Conservation (phyloP, 2,888 invertebrate species). For the Brenthis ino region DNA sequence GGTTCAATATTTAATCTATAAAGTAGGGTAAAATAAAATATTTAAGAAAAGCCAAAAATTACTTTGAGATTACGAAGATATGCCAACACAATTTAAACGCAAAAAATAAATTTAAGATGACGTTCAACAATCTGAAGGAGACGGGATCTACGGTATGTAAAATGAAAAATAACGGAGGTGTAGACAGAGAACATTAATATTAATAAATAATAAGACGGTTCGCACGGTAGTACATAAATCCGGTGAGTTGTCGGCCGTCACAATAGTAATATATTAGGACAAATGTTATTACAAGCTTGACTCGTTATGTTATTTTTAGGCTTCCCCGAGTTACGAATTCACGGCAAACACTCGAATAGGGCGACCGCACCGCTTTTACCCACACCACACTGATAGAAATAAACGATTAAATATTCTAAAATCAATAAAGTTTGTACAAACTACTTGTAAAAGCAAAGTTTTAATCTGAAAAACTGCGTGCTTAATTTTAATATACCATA, state of each 20-base stretch:
- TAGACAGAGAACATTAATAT: conserved; percentile 72
- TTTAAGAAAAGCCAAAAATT: too few species aligned
- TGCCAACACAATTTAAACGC: neutral
- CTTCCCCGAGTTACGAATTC: conserved; percentile 48
- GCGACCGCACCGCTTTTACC: neutral
- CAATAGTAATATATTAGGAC: conserved; percentile 80
- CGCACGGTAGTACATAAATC: conserved; percentile 75
- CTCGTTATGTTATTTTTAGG: conserved; percentile 78
- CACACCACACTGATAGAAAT: neutral
- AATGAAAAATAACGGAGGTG: conserved; percentile 46
- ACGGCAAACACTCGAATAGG: conserved; percentile 25
- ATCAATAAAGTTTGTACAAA: too few species aligned
- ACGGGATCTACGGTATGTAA: conserved; percentile 24
- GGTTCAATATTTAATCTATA: too few species aligned
- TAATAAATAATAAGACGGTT: conserved; percentile 77
- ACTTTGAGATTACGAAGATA: neutral
- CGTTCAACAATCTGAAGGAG: conserved; percentile 8
- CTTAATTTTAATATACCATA: too few species aligned
- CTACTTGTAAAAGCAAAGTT: too few species aligned
- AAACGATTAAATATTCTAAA: neutral
- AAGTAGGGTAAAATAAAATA: too few species aligned
- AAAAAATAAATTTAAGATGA: neutral
- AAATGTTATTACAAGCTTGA: conserved; percentile 79
- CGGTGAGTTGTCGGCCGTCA: conserved; percentile 69
- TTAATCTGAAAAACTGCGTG: too few species aligned